A percentile compares a stretch with the other conserved stretches of the same genome.
phyloP scores from a whole-genome alignment of 2,888 invertebrate species.

The Dinocampus coccinellae region DNA sequence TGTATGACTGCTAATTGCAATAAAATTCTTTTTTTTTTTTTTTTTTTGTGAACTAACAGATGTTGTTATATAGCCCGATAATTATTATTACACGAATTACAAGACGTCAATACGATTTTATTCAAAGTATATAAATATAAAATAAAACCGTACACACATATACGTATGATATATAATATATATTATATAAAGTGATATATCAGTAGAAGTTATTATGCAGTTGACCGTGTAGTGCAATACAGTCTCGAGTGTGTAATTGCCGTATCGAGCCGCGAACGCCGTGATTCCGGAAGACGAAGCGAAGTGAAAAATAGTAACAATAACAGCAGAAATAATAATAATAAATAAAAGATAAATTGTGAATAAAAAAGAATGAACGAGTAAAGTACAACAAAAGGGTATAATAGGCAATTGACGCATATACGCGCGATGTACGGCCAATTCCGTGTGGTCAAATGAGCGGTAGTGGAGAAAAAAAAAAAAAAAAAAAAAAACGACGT shows the following conservation, averaged over 20 bases:
- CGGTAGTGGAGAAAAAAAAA: slow-evolving; percentile 9
- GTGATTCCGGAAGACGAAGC: slow-evolving; percentile 35
- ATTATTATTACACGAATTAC: slow-evolving; percentile 2
- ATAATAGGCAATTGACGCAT: slow-evolving; percentile 16
- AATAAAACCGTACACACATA: too few species aligned
- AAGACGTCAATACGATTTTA: too few species aligned
- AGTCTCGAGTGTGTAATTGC: slow-evolving; percentile 30
- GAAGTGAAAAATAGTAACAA: not conserved
- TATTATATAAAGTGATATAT: not conserved
- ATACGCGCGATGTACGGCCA: not conserved
- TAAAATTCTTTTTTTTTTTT: too few species aligned
- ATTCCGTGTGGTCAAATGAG: slow-evolving; percentile 2
- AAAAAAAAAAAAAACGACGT: slow-evolving; percentile 7
- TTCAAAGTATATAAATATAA: too few species aligned
- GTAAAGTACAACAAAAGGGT: not conserved
- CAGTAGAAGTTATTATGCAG: not conserved
- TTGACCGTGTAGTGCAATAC: not conserved
- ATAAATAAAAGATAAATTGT: slow-evolving; percentile 4
- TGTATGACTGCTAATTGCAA: slow-evolving; percentile 31
- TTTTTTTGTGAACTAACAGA: slow-evolving; percentile 32
- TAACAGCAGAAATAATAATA: slow-evolving; percentile 7
- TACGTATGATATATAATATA: too few species aligned
- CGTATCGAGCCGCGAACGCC: slow-evolving; percentile 26
- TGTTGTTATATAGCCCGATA: not conserved
- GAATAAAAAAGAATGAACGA: slow-evolving; percentile 4